phyloP scores from a whole-genome alignment of 64 coral and sea anemone genomes.

The Cladopsammia gracilis region DNA sequence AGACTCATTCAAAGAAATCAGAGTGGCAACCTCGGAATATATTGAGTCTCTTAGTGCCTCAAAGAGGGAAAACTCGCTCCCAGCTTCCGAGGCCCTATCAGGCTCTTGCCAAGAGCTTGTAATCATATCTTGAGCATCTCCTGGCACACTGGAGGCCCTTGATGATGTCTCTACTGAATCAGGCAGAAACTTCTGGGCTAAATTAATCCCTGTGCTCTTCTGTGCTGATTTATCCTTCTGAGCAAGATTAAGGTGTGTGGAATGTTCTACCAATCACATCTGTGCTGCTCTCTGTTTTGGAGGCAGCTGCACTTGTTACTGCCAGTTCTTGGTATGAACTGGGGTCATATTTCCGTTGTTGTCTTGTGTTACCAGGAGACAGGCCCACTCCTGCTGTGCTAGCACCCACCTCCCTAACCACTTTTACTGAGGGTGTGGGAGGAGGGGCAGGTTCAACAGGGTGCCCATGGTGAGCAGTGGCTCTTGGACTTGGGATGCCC shows the following conservation, averaged over 20 bases:
- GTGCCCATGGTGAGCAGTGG: conserved; percentile 44
- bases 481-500: conserved; percentile 69
- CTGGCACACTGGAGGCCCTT: conserved; percentile 79
- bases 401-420: conserved; percentile 64
- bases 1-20: conserved; percentile 99
- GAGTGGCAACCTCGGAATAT: conserved; percentile 97
- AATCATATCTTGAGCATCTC: conserved; percentile 79
- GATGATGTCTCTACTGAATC: conserved; percentile 93
- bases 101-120: conserved; percentile 61
- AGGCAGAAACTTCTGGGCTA: conserved; percentile 52
- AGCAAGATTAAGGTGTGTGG: conserved; percentile 85
- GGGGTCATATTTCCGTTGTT: conserved; percentile 32
- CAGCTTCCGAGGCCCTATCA: conserved; percentile 95
- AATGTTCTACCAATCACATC: conserved; percentile 93
- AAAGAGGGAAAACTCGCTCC: conserved; percentile 99
- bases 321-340: conserved; percentile 30
- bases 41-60: conserved; percentile 98
- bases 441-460: conserved; percentile 69
- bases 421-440: conserved; percentile 24
- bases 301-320: background rate
- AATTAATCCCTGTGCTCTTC: conserved; percentile 31
- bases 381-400: conserved; percentile 48
- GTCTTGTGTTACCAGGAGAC: conserved; percentile 1
- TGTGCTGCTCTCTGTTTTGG: background rate
- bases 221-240: conserved; percentile 82